Conservation (phyloP, 1,140 invertebrate species). For the Holcopasites calliopsidis region DNA sequence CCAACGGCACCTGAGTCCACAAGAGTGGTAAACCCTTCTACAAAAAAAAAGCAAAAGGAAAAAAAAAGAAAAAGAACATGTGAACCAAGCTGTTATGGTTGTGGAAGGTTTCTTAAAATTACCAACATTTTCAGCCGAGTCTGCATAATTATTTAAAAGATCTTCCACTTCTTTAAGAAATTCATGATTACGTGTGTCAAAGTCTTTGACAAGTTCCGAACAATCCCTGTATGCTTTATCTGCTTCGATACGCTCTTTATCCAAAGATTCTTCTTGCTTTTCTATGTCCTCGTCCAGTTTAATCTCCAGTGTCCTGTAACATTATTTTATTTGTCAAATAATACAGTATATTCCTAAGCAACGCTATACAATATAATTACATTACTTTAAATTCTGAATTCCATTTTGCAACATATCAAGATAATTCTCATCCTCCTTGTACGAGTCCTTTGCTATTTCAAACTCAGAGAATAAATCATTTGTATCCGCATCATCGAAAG, state of each 20-base stretch:
- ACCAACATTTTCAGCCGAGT: constrained; percentile 69
- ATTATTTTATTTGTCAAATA: constrained; percentile 7
- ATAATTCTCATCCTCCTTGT: constrained; percentile 67
- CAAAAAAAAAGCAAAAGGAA: constrained; percentile 16
- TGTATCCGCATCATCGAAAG: constrained; percentile 46
- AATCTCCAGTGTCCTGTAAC: constrained; percentile 66
- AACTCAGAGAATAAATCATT: constrained; percentile 51
- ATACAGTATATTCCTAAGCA: background rate
- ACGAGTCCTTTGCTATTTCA: constrained; percentile 65
- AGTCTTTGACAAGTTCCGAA: constrained; percentile 59
- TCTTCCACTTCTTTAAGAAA: constrained; percentile 64
- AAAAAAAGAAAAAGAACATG: background rate
- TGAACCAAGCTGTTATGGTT: background rate
- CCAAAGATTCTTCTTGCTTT: constrained; percentile 58
- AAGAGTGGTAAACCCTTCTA: constrained; percentile 67
- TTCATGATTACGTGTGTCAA: constrained; percentile 63
- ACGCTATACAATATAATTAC: too few species aligned
- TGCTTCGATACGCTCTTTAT: constrained; percentile 65
- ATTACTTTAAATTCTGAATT: constrained; percentile 71
- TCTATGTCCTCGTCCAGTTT: constrained; percentile 71
- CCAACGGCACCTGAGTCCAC: constrained; percentile 74
- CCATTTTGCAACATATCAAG: constrained; percentile 65
- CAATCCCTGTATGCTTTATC: constrained; percentile 68
- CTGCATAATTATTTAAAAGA: constrained; percentile 66
- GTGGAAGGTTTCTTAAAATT: too few species aligned